Conservation (phyloP, 2,113 vertebrate genomes). For the human region DNA sequence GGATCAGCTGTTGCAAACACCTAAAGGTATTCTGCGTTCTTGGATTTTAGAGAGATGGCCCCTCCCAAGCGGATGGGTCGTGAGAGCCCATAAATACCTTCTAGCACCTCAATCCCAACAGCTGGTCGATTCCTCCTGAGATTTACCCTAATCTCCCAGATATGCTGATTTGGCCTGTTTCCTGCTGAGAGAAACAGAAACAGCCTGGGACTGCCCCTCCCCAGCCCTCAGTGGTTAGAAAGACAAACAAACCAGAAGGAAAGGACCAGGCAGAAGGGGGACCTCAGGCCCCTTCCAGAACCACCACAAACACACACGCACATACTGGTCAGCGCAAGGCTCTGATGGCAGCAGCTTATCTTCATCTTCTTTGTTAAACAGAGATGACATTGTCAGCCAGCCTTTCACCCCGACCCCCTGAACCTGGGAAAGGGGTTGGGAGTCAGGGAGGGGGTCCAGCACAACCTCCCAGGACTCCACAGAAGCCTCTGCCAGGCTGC, state of each 20-base stretch:
- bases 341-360: conserved; percentile 91
- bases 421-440: conserved; percentile 82
- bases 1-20: neutral
- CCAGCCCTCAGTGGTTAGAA: neutral
- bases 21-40: neutral
- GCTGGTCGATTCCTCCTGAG: neutral
- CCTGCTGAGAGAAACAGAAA: neutral
- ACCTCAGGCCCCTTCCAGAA: neutral
- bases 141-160: neutral
- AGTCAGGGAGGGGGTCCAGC: conserved; percentile 34
- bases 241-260: neutral
- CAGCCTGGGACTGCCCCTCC: neutral
- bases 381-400: conserved; percentile 91
- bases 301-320: neutral
- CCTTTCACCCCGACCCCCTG: conserved; percentile 92
- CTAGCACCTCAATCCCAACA: neutral
- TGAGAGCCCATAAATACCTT: neutral
- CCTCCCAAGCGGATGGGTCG: neutral
- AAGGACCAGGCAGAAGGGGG: neutral
- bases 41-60: neutral
- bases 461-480: neutral
- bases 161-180: neutral
- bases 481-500: neutral
- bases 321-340: conserved; percentile 90
- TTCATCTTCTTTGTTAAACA: conserved; percentile 95